Conservation (phyloP, 2,113 vertebrate genomes). For the Mastomys coucha region DNA sequence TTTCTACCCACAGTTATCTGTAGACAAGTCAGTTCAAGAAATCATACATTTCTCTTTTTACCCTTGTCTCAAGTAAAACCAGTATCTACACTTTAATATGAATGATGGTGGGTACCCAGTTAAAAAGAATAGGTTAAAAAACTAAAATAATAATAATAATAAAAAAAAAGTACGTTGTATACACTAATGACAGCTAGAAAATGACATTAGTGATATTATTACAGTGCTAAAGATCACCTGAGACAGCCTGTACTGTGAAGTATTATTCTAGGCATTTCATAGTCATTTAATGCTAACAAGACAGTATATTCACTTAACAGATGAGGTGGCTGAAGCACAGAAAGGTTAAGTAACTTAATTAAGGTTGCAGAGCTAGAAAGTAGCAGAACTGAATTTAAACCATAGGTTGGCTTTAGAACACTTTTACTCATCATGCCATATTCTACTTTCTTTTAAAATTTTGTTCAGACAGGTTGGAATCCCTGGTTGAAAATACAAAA, state of each 20-base stretch:
- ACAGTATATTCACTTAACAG: background rate
- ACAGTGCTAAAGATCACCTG: constrained; percentile 18
- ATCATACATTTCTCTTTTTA: constrained; percentile 38
- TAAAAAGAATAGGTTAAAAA: constrained; percentile 46
- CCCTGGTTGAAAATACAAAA: background rate
- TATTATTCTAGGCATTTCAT: constrained; percentile 5
- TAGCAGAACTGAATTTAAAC: constrained; percentile 16
- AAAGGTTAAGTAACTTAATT: constrained; percentile 8
- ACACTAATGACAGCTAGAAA: background rate
- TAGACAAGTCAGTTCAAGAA: constrained; percentile 42
- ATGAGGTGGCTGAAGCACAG: background rate
- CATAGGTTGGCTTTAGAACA: background rate
- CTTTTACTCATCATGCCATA: background rate
- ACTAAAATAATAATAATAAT: background rate
- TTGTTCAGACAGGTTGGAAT: background rate
- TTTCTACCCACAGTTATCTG: background rate
- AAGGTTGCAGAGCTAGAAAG: background rate
- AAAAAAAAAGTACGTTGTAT: background rate
- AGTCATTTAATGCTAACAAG: constrained; percentile 19
- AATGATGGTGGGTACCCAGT: constrained; percentile 4
- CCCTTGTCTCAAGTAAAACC: constrained; percentile 41
- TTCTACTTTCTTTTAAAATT: constrained; percentile 4
- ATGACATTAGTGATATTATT: background rate
- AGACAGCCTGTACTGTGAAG: background rate
- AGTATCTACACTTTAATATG: background rate